phyloP scores from a whole-genome alignment of 1,140 invertebrate species.

The Eumeta japonica region DNA sequence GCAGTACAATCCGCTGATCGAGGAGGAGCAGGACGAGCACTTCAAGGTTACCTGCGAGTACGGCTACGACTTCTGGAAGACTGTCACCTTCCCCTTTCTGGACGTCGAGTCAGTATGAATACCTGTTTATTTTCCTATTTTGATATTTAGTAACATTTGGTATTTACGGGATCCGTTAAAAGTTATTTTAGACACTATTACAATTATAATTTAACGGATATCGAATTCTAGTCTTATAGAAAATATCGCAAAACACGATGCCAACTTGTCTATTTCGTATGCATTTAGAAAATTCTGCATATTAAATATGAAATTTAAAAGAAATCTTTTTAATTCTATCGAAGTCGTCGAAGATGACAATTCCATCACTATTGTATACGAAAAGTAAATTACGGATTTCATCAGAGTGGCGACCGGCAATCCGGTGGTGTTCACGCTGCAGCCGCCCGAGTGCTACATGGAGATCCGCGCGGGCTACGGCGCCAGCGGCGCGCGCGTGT shows the following conservation, averaged over 20 bases:
- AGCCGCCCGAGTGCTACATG: constrained; percentile 93
- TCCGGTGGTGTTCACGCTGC: constrained; percentile 89
- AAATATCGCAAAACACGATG: too few species aligned
- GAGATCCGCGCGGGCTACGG: constrained; percentile 89
- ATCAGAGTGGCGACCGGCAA: constrained; percentile 85
- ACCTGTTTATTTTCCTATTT: background rate
- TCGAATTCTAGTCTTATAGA: too few species aligned
- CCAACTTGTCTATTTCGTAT: too few species aligned
- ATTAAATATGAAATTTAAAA: too few species aligned
- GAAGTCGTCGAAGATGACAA: too few species aligned
- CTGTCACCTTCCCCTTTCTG: constrained; percentile 90
- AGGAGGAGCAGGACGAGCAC: constrained; percentile 93
- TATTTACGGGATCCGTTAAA: background rate
- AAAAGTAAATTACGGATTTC: background rate
- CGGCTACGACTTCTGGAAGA: constrained; percentile 95
- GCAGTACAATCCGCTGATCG: constrained; percentile 90
- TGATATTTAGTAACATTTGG: background rate
- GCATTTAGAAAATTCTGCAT: too few species aligned
- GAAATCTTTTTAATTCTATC: too few species aligned
- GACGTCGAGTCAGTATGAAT: constrained; percentile 84
- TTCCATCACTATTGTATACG: background rate
- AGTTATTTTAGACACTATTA: constrained; percentile 3
- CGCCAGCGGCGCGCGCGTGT: constrained; percentile 76
- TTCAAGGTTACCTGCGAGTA: constrained; percentile 96
- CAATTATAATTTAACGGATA: background rate